These are phyloP conservation scores for Dromiciops gliroides DNA, from an alignment of 2,113 vertebrate genomes.

Conservation along the genomic window DNA sequence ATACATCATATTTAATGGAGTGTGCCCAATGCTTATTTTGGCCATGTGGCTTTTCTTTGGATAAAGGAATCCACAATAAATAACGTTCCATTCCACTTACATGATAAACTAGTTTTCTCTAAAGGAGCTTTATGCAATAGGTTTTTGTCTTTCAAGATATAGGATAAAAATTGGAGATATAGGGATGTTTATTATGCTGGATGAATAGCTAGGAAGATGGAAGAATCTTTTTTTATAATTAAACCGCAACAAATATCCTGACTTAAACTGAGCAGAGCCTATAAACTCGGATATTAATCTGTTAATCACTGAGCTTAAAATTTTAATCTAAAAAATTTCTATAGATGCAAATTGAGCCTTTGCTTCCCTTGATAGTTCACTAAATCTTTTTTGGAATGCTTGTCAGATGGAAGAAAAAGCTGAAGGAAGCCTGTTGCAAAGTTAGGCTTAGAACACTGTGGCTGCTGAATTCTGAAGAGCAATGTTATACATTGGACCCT, in stretches of 20 bases:
- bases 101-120: neutral
- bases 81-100: neutral
- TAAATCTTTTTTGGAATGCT: neutral
- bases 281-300: neutral
- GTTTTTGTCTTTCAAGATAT: neutral
- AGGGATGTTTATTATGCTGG: neutral
- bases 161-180: neutral
- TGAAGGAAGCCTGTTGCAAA: fast-evolving
- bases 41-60: neutral
- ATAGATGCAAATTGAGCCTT: neutral
- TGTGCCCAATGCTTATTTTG: neutral
- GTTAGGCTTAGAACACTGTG: fast-evolving
- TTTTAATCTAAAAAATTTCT: constrained; percentile 1
- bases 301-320: neutral
- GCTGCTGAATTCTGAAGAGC: neutral
- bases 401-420: neutral
- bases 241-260: neutral
- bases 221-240: neutral
- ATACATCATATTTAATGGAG: neutral
- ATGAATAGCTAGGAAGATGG: neutral
- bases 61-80: neutral
- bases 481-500: fast-evolving
- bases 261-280: neutral
- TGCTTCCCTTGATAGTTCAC: neutral
- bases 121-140: fast-evolving